A percentile compares a stretch with the other conserved stretches of the same genome.
Evolutionary conservation across 2,888 invertebrate genomes (phyloP).

Genomic region (Noctuana brunneofusca): DNA sequence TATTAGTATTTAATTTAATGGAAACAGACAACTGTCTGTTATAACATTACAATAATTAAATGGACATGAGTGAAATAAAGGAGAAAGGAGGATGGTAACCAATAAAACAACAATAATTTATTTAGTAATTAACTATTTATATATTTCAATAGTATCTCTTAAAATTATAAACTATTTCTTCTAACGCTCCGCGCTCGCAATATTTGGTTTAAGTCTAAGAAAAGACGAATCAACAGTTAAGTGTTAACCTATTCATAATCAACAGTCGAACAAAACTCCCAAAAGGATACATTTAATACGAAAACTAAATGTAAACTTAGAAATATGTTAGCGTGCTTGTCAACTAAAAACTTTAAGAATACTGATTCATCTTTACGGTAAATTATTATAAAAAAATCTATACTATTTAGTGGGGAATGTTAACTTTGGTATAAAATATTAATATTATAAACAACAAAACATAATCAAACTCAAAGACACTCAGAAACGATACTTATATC

Average conservation of each 20-base stretch:
- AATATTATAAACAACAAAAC: slow-evolving; percentile 79
- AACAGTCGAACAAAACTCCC: slow-evolving; percentile 72
- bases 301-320: slow-evolving; percentile 72
- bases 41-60: neutral
- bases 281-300: slow-evolving; percentile 70
- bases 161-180: slow-evolving; percentile 72
- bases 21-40: neutral
- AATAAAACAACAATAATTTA: slow-evolving; percentile 53
- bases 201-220: slow-evolving; percentile 81
- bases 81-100: neutral
- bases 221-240: slow-evolving; percentile 79
- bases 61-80: neutral
- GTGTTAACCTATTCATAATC: slow-evolving; percentile 63
- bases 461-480: slow-evolving; percentile 75
- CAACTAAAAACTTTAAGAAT: slow-evolving; percentile 60
- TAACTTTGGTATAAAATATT: slow-evolving; percentile 88
- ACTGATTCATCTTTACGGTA: slow-evolving; percentile 57
- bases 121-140: slow-evolving; percentile 74
- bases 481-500: slow-evolving; percentile 74
- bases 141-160: slow-evolving; percentile 82
- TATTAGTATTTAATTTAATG: no score
- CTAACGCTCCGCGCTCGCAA: slow-evolving; percentile 79
- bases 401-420: slow-evolving; percentile 86
- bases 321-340: slow-evolving; percentile 60
- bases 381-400: slow-evolving; percentile 61